Conservation (phyloP, 2,888 invertebrate species). For the Boloria selene region DNA sequence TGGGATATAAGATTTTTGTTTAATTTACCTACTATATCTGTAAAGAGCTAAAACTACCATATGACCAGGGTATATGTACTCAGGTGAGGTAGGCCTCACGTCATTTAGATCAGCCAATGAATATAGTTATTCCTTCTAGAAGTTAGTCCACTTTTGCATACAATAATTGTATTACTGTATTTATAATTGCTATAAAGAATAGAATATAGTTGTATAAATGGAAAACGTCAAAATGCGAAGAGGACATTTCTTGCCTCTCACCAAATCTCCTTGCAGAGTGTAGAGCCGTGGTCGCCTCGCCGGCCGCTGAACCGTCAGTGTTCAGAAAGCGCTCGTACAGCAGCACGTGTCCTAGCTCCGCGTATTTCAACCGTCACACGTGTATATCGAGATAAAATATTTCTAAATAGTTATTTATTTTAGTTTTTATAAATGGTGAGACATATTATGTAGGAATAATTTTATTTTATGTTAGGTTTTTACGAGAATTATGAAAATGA, state of each 20-base stretch:
- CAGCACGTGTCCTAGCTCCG: conserved; percentile 30
- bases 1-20: too few species aligned
- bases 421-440: conserved; percentile 29
- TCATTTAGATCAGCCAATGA: too few species aligned
- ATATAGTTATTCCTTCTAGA: too few species aligned
- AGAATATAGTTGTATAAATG: conserved; percentile 13
- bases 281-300: conserved; percentile 2
- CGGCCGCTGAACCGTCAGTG: conserved; percentile 24
- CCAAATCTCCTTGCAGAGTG: conserved; percentile 14
- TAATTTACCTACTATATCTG: too few species aligned
- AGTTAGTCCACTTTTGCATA: too few species aligned
- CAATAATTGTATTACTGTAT: too few species aligned
- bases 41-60: too few species aligned
- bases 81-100: too few species aligned
- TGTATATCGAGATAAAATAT: conserved; percentile 12
- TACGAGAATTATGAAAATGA: neutral
- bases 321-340: conserved; percentile 29
- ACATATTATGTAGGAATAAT: neutral
- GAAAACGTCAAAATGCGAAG: neutral
- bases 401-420: neutral
- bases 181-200: too few species aligned
- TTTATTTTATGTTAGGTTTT: neutral
- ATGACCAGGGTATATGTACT: too few species aligned
- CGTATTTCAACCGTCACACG: conserved; percentile 25
- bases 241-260: conserved; percentile 25